phyloP scores from a whole-genome alignment of 1,140 invertebrate genomes.

The Leptopilina boulardi region DNA sequence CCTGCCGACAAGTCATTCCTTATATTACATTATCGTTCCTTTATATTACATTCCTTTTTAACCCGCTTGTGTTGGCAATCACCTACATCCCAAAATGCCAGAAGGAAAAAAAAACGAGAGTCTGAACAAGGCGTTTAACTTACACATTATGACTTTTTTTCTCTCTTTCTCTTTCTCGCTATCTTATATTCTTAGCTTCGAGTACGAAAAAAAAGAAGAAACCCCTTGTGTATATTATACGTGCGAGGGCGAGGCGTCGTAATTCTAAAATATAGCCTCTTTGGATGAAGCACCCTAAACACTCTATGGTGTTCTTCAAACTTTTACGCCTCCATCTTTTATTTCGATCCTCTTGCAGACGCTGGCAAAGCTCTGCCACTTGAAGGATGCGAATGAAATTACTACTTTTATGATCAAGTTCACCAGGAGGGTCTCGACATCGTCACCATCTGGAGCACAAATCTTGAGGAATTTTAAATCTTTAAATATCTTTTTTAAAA shows the following conservation, averaged over 20 bases:
- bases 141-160: slow-evolving; percentile 10
- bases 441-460: background rate
- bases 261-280: slow-evolving; percentile 68
- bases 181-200: slow-evolving; percentile 1
- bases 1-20: slow-evolving; percentile 21
- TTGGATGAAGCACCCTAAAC: slow-evolving; percentile 50
- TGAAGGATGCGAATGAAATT: slow-evolving; percentile 29
- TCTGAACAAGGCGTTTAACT: slow-evolving; percentile 23
- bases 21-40: slow-evolving; percentile 7
- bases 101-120: background rate
- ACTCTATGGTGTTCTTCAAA: slow-evolving; percentile 54
- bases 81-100: background rate
- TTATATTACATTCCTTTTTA: slow-evolving; percentile 8
- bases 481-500: no score
- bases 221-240: background rate
- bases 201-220: background rate
- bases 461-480: background rate
- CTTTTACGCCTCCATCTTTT: slow-evolving; percentile 53
- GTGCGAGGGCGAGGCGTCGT: slow-evolving; percentile 46
- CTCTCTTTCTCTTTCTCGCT: no score
- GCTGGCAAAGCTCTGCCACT: slow-evolving; percentile 38
- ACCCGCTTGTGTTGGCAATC: background rate
- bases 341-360: slow-evolving; percentile 44
- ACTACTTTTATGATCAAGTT: slow-evolving; percentile 10
- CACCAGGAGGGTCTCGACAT: background rate